Conservation (phyloP, 1,140 invertebrate genomes). For the Lordiphosa clarofinis region DNA sequence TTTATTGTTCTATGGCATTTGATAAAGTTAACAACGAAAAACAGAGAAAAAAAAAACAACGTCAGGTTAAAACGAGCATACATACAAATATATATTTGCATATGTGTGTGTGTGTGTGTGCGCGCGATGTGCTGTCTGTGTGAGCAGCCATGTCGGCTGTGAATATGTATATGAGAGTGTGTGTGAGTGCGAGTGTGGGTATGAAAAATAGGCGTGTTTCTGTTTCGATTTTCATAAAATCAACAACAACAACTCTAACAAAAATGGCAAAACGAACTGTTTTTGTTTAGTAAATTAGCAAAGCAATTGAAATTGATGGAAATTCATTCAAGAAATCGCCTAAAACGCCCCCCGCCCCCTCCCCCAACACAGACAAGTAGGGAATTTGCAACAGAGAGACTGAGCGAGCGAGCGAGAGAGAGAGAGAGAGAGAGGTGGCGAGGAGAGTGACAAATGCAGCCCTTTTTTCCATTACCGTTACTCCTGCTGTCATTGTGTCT, state of each 20-base stretch:
- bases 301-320: conserved; percentile 9
- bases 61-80: too few relatives aligned
- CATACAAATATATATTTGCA: conserved; percentile 28
- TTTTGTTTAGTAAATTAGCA: conserved; percentile 28
- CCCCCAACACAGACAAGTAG: too few relatives aligned
- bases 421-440: too few relatives aligned
- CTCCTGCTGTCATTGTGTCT: neutral
- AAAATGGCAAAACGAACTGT: conserved; percentile 34
- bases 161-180: conserved; percentile 10
- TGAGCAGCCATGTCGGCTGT: conserved; percentile 13
- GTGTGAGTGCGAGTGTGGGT: conserved; percentile 32
- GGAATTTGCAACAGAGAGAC: too few relatives aligned
- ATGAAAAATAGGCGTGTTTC: conserved; percentile 70
- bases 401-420: neutral
- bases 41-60: conserved; percentile 29
- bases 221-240: conserved; percentile 39
- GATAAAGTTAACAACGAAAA: neutral
- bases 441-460: conserved; percentile 2
- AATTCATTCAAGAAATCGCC: conserved; percentile 3
- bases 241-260: conserved; percentile 23
- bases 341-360: neutral
- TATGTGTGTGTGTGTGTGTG: conserved; percentile 10
- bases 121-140: conserved; percentile 17
- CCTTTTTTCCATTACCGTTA: conserved; percentile 3
- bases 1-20: conserved; percentile 16